Evolutionary conservation across 1,140 invertebrate species (phyloP).

Genomic region (Geopemphigus sp.): DNA sequence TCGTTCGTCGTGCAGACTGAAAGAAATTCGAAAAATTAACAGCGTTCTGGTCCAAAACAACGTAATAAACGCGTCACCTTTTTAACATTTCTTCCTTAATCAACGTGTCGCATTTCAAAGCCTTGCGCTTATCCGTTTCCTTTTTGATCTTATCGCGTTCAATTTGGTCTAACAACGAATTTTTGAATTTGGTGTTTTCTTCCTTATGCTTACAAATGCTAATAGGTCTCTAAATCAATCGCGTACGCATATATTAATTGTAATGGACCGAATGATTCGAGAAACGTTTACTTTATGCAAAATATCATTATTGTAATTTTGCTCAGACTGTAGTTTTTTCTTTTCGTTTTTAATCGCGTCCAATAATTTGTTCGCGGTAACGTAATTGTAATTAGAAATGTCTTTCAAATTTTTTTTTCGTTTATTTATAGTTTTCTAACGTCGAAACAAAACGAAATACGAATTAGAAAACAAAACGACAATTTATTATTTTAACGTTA

Average conservation of each 20-base stretch:
- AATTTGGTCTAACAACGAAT: background rate
- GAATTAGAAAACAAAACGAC: background rate
- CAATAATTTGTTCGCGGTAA: background rate
- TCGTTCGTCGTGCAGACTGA: background rate
- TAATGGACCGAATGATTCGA: too few species aligned
- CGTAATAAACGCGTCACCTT: background rate
- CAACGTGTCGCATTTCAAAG: background rate
- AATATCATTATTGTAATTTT: background rate
- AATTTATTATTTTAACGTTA: background rate
- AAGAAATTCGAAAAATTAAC: background rate
- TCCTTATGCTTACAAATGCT: background rate
- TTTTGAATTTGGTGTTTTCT: background rate
- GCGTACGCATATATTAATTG: too few species aligned
- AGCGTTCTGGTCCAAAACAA: too few species aligned
- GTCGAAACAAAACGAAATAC: background rate
- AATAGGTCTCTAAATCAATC: background rate
- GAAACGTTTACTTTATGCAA: background rate
- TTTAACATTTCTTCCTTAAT: background rate
- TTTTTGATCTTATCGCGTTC: background rate
- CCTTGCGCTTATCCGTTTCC: background rate
- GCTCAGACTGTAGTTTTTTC: background rate
- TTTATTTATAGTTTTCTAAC: background rate
- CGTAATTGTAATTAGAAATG: background rate
- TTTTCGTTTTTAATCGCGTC: background rate
- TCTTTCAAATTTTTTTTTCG: background rate